Base-by-base conservation (phyloP, 53 echinoderm and acorn worm genomes). In the Glandiceps talaboti region DNA sequence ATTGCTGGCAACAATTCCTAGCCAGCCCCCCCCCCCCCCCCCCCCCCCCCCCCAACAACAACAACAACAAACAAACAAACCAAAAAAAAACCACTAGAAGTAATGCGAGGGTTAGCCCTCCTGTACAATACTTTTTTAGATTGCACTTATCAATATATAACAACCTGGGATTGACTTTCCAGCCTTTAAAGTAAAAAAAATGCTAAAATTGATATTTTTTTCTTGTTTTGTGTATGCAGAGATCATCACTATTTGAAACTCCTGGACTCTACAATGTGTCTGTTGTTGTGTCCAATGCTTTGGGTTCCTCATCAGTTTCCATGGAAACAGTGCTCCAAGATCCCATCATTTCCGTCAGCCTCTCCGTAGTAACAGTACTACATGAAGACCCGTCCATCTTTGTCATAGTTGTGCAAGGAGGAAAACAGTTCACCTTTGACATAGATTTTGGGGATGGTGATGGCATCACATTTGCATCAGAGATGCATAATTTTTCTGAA, bases 251-350 rank as follows among this genome's bases (percentile, higher is more conserved):
- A 14, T 97, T 93, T 72, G 30, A 77, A 29, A 73, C 75, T 32
- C 87, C 91, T 28, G 97, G 97, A 64, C 31, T 73, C 0, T 93
- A 93, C 89, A 97, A 93, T 87, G 74, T 97, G 73, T 87, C 91
- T 30, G 84, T 97, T 26, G 78, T 31, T 1, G 93, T 92, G 25
- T 88, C 87, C 64, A 97, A 97, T 82, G 77, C 72, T 33, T 81
- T 97, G 30, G 91, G 92, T 0, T 83, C 77, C 26, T 74, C 81
- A 31, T 27, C 77, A 1, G 77, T 73, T 25, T 32, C 81, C 27
- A 82, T 79, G 14, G 74, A 79, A 30, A 91, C 93, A 1, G 83
- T 79, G 32, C 89, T 97, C 25, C 91, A 93, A 74, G 89, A 91
- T 32, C 92, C 99, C 72, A 94, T 99, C 79, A 45, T 83, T 76